Base-by-base conservation (phyloP, 1,140 invertebrate species). In the Telenomus remus region DNA sequence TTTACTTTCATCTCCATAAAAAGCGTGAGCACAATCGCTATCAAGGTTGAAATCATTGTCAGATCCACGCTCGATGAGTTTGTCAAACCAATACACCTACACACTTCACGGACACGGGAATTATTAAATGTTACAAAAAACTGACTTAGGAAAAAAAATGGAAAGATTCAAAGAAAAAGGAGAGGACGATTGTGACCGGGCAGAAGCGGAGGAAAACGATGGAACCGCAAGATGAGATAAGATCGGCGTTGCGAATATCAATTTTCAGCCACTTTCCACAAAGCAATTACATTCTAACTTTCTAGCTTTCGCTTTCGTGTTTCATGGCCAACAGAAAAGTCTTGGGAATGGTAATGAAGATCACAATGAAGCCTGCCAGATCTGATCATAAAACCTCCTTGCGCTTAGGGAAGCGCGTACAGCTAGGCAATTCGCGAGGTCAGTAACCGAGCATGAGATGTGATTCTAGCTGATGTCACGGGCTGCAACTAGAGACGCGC, bases 261-360 rank as follows among this genome's bases (percentile, higher is more conserved):
- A 61, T 43, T 57, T 56, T 61, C 47, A 64, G 46, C 7, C 43
- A 60, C 73, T 70, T 70, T 73, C 65, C 59, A 70, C 35, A 76
- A 76, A 76, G 60, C 44, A 64, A 76, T 71, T 76, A 69, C 42
- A 64, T n/a, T 8, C 43, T 15, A 19, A 76, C 73, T 76, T 76
- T 76, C 73, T 71, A 69, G 66, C 66, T 76, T 76, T 76, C 73
- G 65, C 66, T 76, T 76, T 76, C 73, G 49, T 71, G n/a, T 56
- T 56, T 55, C 59, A 75, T 69, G 49, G 59, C 27, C 72, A 27
- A 50, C 53, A 56, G 63, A 68, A 55, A 64, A 56, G 51, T 60
- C 47, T 34, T 69, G 27, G n/a, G 48, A 34, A 59, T 59, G 48
- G 55, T 60, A 48, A 69, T 53, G 50, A 54, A 55, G 13, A 57